phyloP scores from a whole-genome alignment of 1,140 invertebrate species.

The Ceratitis capitata region DNA sequence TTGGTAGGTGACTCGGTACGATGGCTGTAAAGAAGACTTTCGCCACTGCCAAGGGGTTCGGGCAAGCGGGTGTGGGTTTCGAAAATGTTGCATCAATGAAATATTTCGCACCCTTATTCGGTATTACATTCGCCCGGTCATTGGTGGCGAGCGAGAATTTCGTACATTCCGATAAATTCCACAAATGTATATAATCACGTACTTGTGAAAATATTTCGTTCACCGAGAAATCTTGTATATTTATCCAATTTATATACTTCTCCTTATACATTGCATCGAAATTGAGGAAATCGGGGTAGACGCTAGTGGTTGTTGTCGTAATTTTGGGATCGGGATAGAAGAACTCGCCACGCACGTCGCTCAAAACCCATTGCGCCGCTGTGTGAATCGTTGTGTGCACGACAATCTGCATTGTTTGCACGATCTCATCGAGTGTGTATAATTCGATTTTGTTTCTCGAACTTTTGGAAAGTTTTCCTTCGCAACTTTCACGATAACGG shows the following conservation, averaged over 20 bases:
- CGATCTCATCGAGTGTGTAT: not conserved
- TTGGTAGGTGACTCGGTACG: not conserved
- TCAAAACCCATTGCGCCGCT: not conserved
- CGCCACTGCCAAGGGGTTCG: constrained; percentile 45
- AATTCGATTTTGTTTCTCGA: not conserved
- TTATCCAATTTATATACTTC: not conserved
- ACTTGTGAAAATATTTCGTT: constrained; percentile 18
- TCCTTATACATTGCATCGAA: constrained; percentile 7
- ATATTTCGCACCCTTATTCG: constrained; percentile 46
- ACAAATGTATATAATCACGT: not conserved
- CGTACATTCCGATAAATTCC: not conserved
- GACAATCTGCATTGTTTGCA: not conserved
- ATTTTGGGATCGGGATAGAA: not conserved
- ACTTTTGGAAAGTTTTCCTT: not conserved
- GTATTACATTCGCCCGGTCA: not conserved
- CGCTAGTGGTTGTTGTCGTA: not conserved
- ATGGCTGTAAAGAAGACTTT: constrained; percentile 30
- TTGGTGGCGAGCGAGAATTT: not conserved
- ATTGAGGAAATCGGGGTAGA: not conserved
- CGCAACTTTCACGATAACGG: too few relatives aligned
- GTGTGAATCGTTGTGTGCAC: not conserved
- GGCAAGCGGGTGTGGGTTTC: constrained; percentile 52
- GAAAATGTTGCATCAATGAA: constrained; percentile 60
- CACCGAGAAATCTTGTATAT: constrained; percentile 12
- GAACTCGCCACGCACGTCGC: not conserved